Evolutionary conservation across 2,113 vertebrate genomes (phyloP).

Genomic region (Malurus elegans): DNA sequence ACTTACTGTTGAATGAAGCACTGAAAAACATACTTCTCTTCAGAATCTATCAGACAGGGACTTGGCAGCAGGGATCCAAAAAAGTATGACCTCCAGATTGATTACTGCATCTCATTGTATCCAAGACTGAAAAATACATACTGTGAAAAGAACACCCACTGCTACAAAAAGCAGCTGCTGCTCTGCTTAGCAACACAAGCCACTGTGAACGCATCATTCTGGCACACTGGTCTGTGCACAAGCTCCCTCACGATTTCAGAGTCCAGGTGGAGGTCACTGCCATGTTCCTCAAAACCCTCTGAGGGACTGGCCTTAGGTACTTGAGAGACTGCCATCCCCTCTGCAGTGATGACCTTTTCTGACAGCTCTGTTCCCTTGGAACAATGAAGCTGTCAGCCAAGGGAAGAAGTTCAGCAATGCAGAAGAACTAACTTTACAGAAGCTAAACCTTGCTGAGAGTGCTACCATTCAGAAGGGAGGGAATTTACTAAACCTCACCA

Average conservation of each 20-base stretch:
- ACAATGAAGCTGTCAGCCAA: conserved; percentile 27
- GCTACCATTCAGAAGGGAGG: background rate
- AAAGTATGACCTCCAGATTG: background rate
- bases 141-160: background rate
- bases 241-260: conserved; percentile 1
- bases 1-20: background rate
- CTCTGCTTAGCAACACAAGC: conserved; percentile 20
- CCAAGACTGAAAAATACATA: background rate
- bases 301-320: background rate
- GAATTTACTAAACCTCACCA: background rate
- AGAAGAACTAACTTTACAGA: background rate
- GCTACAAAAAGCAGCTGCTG: background rate
- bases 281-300: background rate
- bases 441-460: background rate
- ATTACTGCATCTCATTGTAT: background rate
- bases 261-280: background rate
- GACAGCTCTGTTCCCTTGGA: conserved; percentile 21
- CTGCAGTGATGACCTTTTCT: conserved; percentile 1
- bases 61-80: background rate
- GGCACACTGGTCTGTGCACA: background rate
- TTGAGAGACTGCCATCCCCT: background rate
- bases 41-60: background rate
- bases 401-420: background rate
- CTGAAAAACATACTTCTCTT: background rate
- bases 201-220: background rate